phyloP scores from a whole-genome alignment of 1,140 invertebrate species.

The Aphelenchoides fujianensis region DNA sequence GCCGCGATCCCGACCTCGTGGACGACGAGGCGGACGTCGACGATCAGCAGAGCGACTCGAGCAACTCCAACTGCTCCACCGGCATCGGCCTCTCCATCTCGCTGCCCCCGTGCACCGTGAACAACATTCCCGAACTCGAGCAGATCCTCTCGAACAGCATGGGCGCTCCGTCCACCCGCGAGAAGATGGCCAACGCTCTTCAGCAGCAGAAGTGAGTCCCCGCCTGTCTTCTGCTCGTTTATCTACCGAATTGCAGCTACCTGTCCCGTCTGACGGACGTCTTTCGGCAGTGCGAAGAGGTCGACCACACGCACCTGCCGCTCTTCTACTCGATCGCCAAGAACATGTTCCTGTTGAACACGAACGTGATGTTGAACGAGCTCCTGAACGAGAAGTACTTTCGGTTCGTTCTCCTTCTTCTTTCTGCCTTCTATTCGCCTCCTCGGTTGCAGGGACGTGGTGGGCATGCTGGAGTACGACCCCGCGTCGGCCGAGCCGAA shows the following conservation, averaged over 20 bases:
- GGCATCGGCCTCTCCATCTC: slow-evolving; percentile 20
- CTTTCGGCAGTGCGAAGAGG: slow-evolving; percentile 93
- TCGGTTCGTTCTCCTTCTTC: slow-evolving; percentile 62
- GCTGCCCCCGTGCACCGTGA: slow-evolving; percentile 86
- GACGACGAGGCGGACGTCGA: slow-evolving; percentile 81
- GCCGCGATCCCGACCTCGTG: slow-evolving; percentile 50
- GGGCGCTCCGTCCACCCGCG: slow-evolving; percentile 77
- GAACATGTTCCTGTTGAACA: slow-evolving; percentile 96
- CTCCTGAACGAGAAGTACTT: slow-evolving; percentile 76
- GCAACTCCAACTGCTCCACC: slow-evolving; percentile 64
- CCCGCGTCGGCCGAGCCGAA: slow-evolving; percentile 73
- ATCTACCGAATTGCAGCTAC: slow-evolving; percentile 69
- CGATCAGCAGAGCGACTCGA: slow-evolving; percentile 69
- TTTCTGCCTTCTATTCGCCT: background rate
- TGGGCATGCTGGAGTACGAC: slow-evolving; percentile 97
- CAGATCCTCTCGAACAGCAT: slow-evolving; percentile 62
- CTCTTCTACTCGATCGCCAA: slow-evolving; percentile 97
- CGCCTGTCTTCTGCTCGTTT: slow-evolving; percentile 26
- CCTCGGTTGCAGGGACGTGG: slow-evolving; percentile 85
- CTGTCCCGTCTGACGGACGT: slow-evolving; percentile 90
- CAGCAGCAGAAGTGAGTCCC: slow-evolving; percentile 75
- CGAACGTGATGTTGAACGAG: slow-evolving; percentile 92
- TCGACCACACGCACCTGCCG: slow-evolving; percentile 87
- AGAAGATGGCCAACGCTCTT: slow-evolving; percentile 87
- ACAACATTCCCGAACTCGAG: slow-evolving; percentile 86